Evolutionary conservation across 2,888 invertebrate species (phyloP).

Genomic region (Drosophila anceps): DNA sequence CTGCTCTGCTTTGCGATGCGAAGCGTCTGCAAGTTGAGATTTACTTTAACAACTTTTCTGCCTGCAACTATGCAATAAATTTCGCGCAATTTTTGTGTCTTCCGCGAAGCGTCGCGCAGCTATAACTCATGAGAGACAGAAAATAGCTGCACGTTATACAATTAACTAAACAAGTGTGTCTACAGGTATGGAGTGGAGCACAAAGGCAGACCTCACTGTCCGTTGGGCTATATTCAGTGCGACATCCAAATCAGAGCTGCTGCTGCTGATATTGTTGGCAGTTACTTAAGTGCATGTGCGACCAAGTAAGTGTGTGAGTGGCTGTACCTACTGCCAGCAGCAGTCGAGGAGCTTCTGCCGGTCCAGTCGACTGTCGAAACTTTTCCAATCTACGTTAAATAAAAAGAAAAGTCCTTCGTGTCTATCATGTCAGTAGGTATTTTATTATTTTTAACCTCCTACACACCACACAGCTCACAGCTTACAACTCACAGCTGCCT

Average conservation of each 20-base stretch:
- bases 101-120: constrained; percentile 33
- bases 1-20: constrained; percentile 4
- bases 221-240: constrained; percentile 28
- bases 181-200: constrained; percentile 16
- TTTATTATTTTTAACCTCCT: constrained; percentile 78
- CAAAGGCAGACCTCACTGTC: constrained; percentile 9
- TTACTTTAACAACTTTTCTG: constrained; percentile 72
- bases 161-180: constrained; percentile 66
- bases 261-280: constrained; percentile 54
- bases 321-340: constrained; percentile 6
- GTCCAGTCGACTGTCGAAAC: constrained; percentile 75
- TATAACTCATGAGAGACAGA: constrained; percentile 56
- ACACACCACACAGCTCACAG: constrained; percentile 26
- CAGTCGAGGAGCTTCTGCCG: constrained; percentile 6
- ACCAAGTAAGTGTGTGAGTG: constrained; percentile 44
- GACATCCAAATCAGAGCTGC: constrained; percentile 61
- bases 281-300: constrained; percentile 71
- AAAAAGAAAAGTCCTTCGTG: constrained; percentile 80
- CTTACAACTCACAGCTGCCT: constrained; percentile 21
- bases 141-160: constrained; percentile 52
- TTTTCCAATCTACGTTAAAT: constrained; percentile 83
- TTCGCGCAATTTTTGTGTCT: constrained; percentile 57
- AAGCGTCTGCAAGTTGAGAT: constrained; percentile 56
- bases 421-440: constrained; percentile 82
- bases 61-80: constrained; percentile 79